Conservation (phyloP, 2,888 invertebrate species). For the Polyommatus icarus region DNA sequence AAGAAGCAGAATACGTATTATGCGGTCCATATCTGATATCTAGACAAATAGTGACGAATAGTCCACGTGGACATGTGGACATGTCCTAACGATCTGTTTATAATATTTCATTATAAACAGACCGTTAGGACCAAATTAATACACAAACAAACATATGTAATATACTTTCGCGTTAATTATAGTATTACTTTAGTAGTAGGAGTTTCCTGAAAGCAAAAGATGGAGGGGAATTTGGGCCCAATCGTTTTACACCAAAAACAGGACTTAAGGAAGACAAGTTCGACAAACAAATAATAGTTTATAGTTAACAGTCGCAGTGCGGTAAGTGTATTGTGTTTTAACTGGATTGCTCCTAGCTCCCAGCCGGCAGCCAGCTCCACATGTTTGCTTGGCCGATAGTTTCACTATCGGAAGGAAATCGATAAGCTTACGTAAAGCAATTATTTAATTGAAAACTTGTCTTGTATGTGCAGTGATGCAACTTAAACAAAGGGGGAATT, state of each 20-base stretch:
- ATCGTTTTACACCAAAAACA: background rate
- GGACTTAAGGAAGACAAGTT: background rate
- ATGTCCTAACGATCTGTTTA: no score
- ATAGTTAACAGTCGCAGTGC: conserved; percentile 16
- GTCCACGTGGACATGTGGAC: no score
- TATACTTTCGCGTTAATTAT: background rate
- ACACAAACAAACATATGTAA: background rate
- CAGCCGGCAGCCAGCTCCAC: background rate
- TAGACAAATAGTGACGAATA: no score
- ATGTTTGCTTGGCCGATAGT: background rate
- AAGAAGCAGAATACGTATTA: no score
- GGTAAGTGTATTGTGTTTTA: conserved; percentile 28
- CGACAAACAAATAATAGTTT: conserved; percentile 10
- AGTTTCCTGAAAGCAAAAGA: no score
- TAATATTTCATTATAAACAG: no score
- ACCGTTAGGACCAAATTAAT: no score
- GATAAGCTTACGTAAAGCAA: conserved; percentile 2
- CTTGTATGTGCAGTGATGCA: background rate
- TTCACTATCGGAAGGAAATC: background rate
- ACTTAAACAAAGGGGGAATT: no score
- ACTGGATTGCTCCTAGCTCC: conserved; percentile 18
- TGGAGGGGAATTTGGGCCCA: background rate
- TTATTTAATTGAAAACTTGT: background rate
- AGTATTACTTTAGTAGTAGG: background rate
- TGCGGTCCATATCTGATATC: no score